These are phyloP conservation scores for Dasysyrphus albostriatus DNA, from an alignment of 2,888 invertebrate species.

Conservation along the genomic window DNA sequence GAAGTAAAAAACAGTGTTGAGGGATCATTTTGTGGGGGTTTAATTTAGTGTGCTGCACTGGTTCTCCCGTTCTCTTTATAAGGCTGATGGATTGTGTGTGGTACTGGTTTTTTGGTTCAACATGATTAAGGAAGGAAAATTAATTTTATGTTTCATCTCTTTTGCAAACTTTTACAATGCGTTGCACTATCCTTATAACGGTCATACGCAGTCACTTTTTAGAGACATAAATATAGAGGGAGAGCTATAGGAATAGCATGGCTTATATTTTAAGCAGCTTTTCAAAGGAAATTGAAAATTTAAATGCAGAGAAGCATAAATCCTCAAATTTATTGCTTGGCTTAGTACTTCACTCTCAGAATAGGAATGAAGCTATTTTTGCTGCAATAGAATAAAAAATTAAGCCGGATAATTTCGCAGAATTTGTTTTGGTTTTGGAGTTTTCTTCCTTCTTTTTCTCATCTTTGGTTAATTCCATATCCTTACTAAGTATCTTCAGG, in stretches of 20 bases:
- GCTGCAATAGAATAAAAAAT: background rate
- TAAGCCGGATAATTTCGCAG: no score
- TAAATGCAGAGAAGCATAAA: background rate
- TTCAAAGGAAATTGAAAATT: conserved; percentile 21
- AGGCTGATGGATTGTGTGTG: background rate
- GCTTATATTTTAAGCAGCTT: conserved; percentile 16
- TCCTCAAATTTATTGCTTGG: conserved; percentile 31
- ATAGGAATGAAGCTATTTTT: background rate
- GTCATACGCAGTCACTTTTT: no score
- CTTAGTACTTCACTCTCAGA: conserved; percentile 10
- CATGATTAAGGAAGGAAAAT: conserved; percentile 18
- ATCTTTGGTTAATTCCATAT: no score
- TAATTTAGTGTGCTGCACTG: conserved; percentile 15
- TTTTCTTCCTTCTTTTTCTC: no score
- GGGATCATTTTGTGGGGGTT: conserved; percentile 10
- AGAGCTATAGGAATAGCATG: background rate
- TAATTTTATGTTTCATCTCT: conserved; percentile 24
- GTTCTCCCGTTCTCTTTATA: background rate
- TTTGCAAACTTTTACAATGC: background rate
- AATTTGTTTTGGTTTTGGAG: background rate
- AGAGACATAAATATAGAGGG: background rate
- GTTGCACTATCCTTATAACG: background rate
- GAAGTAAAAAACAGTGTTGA: background rate
- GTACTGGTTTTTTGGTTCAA: background rate
- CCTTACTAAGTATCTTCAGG: no score